Percentiles rank a stretch among this genome's conserved stretches.
Evolutionary conservation across 2,888 invertebrate species (phyloP).

Genomic region (Mesoligia furuncula): DNA sequence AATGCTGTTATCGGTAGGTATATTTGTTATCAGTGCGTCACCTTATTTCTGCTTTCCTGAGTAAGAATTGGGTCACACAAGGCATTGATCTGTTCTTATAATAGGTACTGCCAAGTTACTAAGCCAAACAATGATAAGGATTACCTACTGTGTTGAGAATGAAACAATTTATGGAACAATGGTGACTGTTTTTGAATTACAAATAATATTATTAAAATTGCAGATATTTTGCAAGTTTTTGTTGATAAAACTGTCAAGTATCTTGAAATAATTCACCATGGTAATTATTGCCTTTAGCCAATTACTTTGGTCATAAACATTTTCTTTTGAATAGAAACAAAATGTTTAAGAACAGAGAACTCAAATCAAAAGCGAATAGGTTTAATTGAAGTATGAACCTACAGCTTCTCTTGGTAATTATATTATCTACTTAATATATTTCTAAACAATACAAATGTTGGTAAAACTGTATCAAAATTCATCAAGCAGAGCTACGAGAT

Average conservation of each 20-base stretch:
- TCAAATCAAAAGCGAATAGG: neutral
- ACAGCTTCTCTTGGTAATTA: neutral
- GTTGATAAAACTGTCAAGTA: neutral
- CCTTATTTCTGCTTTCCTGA: constrained; percentile 17
- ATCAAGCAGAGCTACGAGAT: neutral
- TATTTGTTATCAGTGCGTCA: neutral
- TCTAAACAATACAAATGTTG: neutral
- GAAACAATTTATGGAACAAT: constrained; percentile 20
- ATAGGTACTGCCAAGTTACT: neutral
- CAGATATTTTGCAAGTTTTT: neutral
- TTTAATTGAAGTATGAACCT: neutral
- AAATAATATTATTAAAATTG: constrained; percentile 5
- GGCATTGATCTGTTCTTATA: constrained; percentile 26
- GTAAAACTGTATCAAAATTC: neutral
- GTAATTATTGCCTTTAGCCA: neutral
- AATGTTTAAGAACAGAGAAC: neutral
- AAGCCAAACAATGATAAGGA: constrained; percentile 17
- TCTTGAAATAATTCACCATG: neutral
- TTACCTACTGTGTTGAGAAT: neutral
- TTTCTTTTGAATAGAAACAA: neutral
- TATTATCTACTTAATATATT: neutral
- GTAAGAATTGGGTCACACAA: constrained; percentile 23
- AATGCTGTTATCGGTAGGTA: neutral
- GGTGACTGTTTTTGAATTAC: constrained; percentile 9
- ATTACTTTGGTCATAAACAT: neutral